These are phyloP conservation scores for Vespertilio murinus DNA, from an alignment of 2,797 vertebrate species.

Conservation along the genomic window DNA sequence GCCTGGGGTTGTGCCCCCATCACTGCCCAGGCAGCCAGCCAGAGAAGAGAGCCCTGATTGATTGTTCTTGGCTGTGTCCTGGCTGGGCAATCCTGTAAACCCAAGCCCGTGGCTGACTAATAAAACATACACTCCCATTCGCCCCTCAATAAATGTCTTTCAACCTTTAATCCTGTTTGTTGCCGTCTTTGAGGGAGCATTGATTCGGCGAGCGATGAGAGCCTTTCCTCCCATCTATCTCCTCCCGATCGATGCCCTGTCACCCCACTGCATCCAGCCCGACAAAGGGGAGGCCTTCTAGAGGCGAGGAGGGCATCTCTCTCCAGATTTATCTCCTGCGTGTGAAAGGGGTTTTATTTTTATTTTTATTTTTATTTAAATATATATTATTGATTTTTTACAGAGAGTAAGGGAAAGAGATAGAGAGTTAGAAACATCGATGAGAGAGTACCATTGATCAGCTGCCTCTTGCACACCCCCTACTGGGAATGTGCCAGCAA, in stretches of 20 bases:
- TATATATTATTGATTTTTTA: no score
- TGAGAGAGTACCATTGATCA: no score
- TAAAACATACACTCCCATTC: slow-evolving; percentile 73
- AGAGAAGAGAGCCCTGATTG: slow-evolving; percentile 68
- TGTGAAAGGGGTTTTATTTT: slow-evolving; percentile 16
- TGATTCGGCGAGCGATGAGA: slow-evolving; percentile 66
- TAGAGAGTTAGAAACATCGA: no score
- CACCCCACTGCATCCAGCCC: slow-evolving; percentile 54
- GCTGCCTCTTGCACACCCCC: no score
- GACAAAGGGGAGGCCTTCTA: slow-evolving; percentile 38
- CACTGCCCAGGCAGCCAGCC: slow-evolving; percentile 42
- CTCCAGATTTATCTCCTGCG: slow-evolving; percentile 76
- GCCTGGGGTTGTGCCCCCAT: slow-evolving; percentile 49
- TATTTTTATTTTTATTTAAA: no score
- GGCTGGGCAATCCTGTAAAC: slow-evolving; percentile 68
- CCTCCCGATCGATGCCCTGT: slow-evolving; percentile 57
- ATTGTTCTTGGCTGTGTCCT: slow-evolving; percentile 57
- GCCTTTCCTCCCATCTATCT: slow-evolving; percentile 72
- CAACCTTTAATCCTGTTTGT: slow-evolving; percentile 60
- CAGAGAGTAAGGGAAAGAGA: no score
- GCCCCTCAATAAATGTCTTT: slow-evolving; percentile 74
- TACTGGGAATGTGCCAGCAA: no score
- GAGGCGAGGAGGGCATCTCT: slow-evolving; percentile 51
- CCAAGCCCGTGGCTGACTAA: slow-evolving; percentile 48
- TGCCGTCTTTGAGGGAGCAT: slow-evolving; percentile 64